These are phyloP conservation scores for Nothobranchius furzeri DNA, from an alignment of 2,113 vertebrate genomes.

Conservation along the genomic window DNA sequence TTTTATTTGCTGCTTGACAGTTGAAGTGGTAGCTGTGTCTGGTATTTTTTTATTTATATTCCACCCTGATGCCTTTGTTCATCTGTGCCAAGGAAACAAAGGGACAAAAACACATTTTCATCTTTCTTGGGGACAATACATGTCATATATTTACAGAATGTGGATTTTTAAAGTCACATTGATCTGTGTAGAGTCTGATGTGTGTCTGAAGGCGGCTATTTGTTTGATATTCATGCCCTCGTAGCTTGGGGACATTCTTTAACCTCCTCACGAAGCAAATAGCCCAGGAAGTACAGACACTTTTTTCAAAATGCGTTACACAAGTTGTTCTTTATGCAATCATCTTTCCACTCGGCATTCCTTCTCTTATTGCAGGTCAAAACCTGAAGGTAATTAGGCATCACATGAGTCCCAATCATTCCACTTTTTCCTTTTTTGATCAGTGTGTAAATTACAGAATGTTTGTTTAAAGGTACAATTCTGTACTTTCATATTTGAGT, in stretches of 20 bases:
- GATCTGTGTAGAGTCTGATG: slow-evolving; percentile 41
- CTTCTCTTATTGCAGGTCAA: too few relatives aligned
- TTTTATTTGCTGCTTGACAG: slow-evolving; percentile 49
- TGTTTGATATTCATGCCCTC: slow-evolving; percentile 37
- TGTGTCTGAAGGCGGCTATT: slow-evolving; percentile 34
- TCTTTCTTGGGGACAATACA: slow-evolving; percentile 35
- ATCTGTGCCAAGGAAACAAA: slow-evolving; percentile 44
- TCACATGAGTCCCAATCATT: too few relatives aligned
- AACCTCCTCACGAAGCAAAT: too few relatives aligned
- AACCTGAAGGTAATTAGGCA: too few relatives aligned
- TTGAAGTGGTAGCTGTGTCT: slow-evolving; percentile 48
- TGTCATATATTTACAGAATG: slow-evolving; percentile 41
- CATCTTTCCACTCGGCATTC: too few relatives aligned
- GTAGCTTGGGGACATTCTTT: slow-evolving; percentile 8
- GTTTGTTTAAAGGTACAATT: too few relatives aligned
- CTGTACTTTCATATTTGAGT: too few relatives aligned
- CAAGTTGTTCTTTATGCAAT: too few relatives aligned
- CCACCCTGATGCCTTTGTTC: slow-evolving; percentile 45
- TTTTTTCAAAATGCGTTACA: too few relatives aligned
- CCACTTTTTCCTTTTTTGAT: too few relatives aligned
- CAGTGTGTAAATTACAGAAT: too few relatives aligned
- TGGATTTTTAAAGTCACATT: slow-evolving; percentile 43
- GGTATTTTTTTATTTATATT: slow-evolving; percentile 17
- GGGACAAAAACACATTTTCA: slow-evolving; percentile 39
- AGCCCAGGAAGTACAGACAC: too few relatives aligned